Evolutionary conservation across 1,140 invertebrate species (phyloP).

Genomic region (Scaptomyza pallida): DNA sequence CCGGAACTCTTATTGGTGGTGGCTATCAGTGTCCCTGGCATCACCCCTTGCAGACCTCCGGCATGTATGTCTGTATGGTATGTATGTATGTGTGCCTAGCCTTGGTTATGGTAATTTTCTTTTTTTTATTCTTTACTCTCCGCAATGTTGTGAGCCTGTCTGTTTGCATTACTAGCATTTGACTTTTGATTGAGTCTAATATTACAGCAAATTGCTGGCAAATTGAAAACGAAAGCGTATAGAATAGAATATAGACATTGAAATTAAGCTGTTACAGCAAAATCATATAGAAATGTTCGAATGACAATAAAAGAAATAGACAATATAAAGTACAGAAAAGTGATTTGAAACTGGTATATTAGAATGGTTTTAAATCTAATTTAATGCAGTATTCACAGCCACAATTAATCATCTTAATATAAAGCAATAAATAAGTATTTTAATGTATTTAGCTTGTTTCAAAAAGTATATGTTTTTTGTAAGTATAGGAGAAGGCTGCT

Average conservation of each 20-base stretch:
- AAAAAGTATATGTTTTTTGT: too few relatives aligned
- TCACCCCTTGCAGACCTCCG: constrained; percentile 29
- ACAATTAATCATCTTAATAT: too few relatives aligned
- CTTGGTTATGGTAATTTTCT: constrained; percentile 71
- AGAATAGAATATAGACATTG: too few relatives aligned
- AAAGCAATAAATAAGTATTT: too few relatives aligned
- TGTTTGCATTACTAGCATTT: constrained; percentile 70
- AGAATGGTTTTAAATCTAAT: too few relatives aligned
- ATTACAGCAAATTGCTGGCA: constrained; percentile 62
- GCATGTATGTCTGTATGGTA: constrained; percentile 6
- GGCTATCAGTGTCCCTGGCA: constrained; percentile 1
- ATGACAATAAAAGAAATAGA: not conserved
- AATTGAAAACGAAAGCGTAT: constrained; percentile 53
- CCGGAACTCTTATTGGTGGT: constrained; percentile 27
- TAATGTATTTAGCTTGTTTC: too few relatives aligned
- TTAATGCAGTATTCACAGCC: too few relatives aligned
- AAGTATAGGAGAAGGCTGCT: too few relatives aligned
- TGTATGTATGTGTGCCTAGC: constrained; percentile 11
- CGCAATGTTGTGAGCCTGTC: constrained; percentile 21
- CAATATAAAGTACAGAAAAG: too few relatives aligned
- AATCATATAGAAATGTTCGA: too few relatives aligned
- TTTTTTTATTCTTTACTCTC: constrained; percentile 17
- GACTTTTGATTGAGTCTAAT: constrained; percentile 66
- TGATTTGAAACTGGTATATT: too few relatives aligned
- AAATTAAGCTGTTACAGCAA: not conserved